Percentiles rank a stretch among this genome's conserved stretches.
phyloP scores from a whole-genome alignment of 2,888 invertebrate species.

The Cantharis nigra region DNA sequence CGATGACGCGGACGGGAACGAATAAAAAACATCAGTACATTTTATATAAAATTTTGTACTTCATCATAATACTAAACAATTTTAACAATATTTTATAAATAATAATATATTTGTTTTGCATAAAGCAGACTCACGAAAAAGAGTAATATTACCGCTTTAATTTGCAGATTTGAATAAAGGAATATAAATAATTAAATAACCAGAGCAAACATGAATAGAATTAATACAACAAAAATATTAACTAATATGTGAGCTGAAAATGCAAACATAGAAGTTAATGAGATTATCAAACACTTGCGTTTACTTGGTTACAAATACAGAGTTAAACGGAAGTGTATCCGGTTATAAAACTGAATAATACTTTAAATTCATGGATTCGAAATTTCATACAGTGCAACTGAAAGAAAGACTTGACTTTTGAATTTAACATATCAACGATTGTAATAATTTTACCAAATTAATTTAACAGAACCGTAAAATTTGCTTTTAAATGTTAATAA shows the following conservation, averaged over 20 bases:
- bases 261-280: not conserved
- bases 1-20: too few relatives aligned
- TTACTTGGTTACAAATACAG: not conserved
- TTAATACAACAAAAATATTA: not conserved
- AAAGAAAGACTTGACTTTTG: too few relatives aligned
- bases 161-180: not conserved
- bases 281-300: not conserved
- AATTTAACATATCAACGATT: too few relatives aligned
- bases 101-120: too few relatives aligned
- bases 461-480: too few relatives aligned
- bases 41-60: too few relatives aligned
- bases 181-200: not conserved
- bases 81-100: too few relatives aligned
- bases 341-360: not conserved
- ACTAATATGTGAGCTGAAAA: not conserved
- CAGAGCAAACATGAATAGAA: not conserved
- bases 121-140: not conserved
- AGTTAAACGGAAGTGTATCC: not conserved
- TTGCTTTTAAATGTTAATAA: too few relatives aligned
- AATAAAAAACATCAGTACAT: too few relatives aligned
- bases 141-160: not conserved
- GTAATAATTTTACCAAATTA: too few relatives aligned
- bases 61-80: too few relatives aligned
- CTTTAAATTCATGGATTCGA: not conserved
- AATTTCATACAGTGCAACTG: not conserved